phyloP scores from a whole-genome alignment of 2,113 vertebrate species.

The Anas platyrhynchos region DNA sequence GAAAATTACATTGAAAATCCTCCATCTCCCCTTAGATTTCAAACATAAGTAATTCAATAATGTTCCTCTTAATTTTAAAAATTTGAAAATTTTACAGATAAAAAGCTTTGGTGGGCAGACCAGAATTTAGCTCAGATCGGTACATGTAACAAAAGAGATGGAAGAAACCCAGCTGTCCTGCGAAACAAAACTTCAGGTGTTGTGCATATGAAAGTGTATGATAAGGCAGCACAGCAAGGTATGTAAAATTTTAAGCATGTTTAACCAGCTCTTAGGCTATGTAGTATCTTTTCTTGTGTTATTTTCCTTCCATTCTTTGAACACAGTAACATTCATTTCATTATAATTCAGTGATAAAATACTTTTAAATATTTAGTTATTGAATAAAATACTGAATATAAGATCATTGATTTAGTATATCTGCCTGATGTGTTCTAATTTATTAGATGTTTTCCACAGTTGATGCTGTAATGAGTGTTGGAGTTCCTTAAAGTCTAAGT shows the following conservation, averaged over 20 bases:
- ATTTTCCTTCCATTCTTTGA: neutral
- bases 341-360: neutral
- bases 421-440: neutral
- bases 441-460: neutral
- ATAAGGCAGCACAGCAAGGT: slow-evolving; percentile 95
- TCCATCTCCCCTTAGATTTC: neutral
- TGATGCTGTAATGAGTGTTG: neutral
- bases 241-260: neutral
- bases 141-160: slow-evolving; percentile 92
- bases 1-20: neutral
- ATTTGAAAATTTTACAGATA: slow-evolving; percentile 79
- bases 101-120: slow-evolving; percentile 97
- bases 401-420: neutral
- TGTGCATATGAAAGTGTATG: slow-evolving; percentile 97
- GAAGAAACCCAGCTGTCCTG: slow-evolving; percentile 84
- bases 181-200: slow-evolving; percentile 94
- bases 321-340: neutral
- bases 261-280: neutral
- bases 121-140: slow-evolving; percentile 92
- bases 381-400: neutral
- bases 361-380: neutral
- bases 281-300: neutral
- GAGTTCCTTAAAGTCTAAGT: neutral
- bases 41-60: neutral
- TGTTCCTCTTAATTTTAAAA: neutral